Evolutionary conservation across 2,888 invertebrate species (phyloP), one percentile per base, ranked within the genome.

Genomic region (Synanthedon formicaeformis): DNA sequence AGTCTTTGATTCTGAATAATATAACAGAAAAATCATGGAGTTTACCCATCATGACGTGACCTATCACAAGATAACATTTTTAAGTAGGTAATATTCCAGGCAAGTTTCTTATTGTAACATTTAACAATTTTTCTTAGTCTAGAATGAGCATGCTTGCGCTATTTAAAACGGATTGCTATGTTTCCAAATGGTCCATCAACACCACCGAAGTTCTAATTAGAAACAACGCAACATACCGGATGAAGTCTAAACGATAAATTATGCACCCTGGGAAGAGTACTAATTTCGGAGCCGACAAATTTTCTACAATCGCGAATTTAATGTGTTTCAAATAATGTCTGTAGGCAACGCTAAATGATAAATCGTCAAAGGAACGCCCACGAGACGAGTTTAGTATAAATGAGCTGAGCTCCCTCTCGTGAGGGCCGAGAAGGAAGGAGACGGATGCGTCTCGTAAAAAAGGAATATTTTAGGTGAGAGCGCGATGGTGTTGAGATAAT

Each of bases 291-390:
- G 81, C 86, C 85, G 83, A 84, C 85, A 82, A 85, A 85, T 84
- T 86, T 85, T 82, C 77, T 78, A 83, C 81, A 80, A 79, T 75
- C 80, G 81, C 84, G 79, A 84, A 81, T 85, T 86, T 86, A 85
- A 85, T 85, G 81, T 78, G 86, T 86, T 84, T 82, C 85, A 83
- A 85, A 86, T 85, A 86, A 86, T 86, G 81, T 85, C 86, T 83
- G 85, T 81, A 82, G 86, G 86, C 85, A 78, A 84, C 82, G 76
- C 72, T 85, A 86, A 87, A 86, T 86, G 86, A 87, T 87, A 85
- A 87, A 87, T 87, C 81, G 86, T 79, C 73, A 72, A 67, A 73
- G 84, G 72, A 79, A 86, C 86, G 86, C 86, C 86, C 78, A 70
- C 69, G 64, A 78, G 71, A 72, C 76, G 74, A 75, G 78, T 78